Evolutionary conservation across 2,888 invertebrate species (phyloP).

Genomic region (Junonia oenone): DNA sequence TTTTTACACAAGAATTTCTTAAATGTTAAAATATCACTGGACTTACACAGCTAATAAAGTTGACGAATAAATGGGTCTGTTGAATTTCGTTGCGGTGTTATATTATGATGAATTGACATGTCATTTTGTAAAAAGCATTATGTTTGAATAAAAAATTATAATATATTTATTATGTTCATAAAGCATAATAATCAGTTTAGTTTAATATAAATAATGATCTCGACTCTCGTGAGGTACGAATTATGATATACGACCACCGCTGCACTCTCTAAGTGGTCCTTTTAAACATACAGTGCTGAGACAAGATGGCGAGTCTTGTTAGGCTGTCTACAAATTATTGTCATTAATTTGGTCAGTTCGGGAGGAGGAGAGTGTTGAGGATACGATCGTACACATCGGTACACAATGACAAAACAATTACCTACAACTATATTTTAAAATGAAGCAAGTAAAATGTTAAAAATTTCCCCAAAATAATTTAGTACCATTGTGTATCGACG

Average conservation of each 20-base stretch:
- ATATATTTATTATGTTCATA: neutral
- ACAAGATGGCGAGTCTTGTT: conserved; percentile 53
- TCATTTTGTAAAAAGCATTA: neutral
- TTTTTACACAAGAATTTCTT: conserved; percentile 6
- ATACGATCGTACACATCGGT: conserved; percentile 25
- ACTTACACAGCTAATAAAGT: conserved; percentile 17
- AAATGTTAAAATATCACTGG: conserved; percentile 24
- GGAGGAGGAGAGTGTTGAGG: conserved; percentile 44
- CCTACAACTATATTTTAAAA: conserved; percentile 1
- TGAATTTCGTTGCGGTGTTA: conserved; percentile 15
- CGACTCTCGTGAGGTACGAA: neutral
- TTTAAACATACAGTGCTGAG: conserved; percentile 37
- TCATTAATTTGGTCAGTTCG: conserved; percentile 73
- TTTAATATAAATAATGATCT: neutral
- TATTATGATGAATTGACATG: neutral
- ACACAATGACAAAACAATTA: conserved; percentile 15
- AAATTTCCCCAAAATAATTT: neutral
- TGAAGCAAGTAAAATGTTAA: neutral
- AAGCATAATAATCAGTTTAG: neutral
- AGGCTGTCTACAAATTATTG: conserved; percentile 76
- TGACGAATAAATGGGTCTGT: conserved; percentile 9
- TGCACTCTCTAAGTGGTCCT: conserved; percentile 29
- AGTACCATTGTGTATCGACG: conserved; percentile 34
- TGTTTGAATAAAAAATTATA: neutral
- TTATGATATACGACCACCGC: conserved; percentile 27